These are phyloP conservation scores for Ormyrus labotus DNA, from an alignment of 2,888 invertebrate genomes.

Conservation along the genomic window DNA sequence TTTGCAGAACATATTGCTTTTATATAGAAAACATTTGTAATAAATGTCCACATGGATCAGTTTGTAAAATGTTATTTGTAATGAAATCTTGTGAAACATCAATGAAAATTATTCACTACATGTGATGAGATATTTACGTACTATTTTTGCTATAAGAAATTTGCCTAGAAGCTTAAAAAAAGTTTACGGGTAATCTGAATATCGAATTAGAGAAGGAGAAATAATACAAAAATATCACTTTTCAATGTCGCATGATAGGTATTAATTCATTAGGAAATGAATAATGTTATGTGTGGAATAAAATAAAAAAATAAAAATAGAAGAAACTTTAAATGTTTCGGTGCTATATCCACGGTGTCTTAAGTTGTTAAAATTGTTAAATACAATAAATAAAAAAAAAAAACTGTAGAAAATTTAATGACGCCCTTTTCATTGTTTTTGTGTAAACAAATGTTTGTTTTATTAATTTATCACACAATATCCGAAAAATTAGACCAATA, in stretches of 20 bases:
- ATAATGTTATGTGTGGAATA: slow-evolving; percentile 27
- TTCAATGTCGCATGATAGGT: slow-evolving; percentile 42
- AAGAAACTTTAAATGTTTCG: slow-evolving; percentile 26
- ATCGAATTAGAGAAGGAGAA: slow-evolving; percentile 12
- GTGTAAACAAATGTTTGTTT: too few species aligned
- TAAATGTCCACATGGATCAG: slow-evolving; percentile 6
- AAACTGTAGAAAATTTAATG: slow-evolving; percentile 13
- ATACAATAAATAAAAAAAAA: slow-evolving; percentile 35
- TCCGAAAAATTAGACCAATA: too few species aligned
- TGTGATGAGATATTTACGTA: slow-evolving; percentile 39
- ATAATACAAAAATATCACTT: slow-evolving; percentile 20
- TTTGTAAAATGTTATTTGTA: slow-evolving; percentile 33
- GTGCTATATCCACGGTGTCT: slow-evolving; percentile 33
- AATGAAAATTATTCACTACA: slow-evolving; percentile 25
- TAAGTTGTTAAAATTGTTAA: slow-evolving; percentile 49
- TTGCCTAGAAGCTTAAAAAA: slow-evolving; percentile 29
- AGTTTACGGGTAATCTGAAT: slow-evolving; percentile 13
- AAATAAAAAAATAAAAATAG: slow-evolving; percentile 11
- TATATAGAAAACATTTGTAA: slow-evolving; percentile 43
- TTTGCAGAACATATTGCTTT: slow-evolving; percentile 35
- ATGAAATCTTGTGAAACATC: slow-evolving; percentile 24
- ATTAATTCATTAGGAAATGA: slow-evolving; percentile 21
- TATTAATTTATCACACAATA: too few species aligned
- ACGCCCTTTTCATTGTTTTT: too few species aligned
- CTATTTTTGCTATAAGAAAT: slow-evolving; percentile 40